Evolutionary conservation across 64 coral and sea anemone species (phyloP).

Genomic region (Montipora foliosa): DNA sequence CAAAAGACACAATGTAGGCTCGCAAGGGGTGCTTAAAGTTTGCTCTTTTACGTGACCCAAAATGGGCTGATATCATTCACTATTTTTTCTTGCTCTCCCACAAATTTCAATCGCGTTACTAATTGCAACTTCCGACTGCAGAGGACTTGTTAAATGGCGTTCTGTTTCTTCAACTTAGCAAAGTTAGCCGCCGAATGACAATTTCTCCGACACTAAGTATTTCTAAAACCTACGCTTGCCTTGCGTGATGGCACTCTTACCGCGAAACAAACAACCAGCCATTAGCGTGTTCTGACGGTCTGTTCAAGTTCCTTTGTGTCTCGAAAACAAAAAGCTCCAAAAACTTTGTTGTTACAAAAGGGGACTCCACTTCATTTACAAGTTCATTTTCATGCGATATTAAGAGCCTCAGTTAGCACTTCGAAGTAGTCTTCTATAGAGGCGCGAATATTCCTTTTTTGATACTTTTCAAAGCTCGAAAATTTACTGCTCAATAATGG

Average conservation of each 20-base stretch:
- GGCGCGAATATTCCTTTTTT: conserved; percentile 14
- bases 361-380: conserved; percentile 56
- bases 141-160: not conserved
- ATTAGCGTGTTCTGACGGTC: conserved; percentile 27
- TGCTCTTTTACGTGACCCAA: conserved; percentile 21
- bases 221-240: conserved; percentile 68
- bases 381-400: conserved; percentile 66
- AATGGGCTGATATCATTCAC: conserved; percentile 24
- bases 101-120: not conserved
- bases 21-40: conserved; percentile 40
- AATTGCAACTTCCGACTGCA: not conserved
- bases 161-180: conserved; percentile 37
- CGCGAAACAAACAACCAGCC: conserved; percentile 58
- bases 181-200: conserved; percentile 24
- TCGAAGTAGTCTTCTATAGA: conserved; percentile 78
- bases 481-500: conserved; percentile 33
- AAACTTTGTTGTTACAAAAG: conserved; percentile 39
- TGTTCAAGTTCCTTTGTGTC: conserved; percentile 43
- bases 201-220: conserved; percentile 56
- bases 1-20: conserved; percentile 54
- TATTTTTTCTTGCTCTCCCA: conserved; percentile 48
- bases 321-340: conserved; percentile 53
- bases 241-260: conserved; percentile 39
- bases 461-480: conserved; percentile 52
- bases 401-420: conserved; percentile 49